Evolutionary conservation across 2,113 vertebrate genomes (phyloP).

Genomic region (Hippocampus guttulatus): DNA sequence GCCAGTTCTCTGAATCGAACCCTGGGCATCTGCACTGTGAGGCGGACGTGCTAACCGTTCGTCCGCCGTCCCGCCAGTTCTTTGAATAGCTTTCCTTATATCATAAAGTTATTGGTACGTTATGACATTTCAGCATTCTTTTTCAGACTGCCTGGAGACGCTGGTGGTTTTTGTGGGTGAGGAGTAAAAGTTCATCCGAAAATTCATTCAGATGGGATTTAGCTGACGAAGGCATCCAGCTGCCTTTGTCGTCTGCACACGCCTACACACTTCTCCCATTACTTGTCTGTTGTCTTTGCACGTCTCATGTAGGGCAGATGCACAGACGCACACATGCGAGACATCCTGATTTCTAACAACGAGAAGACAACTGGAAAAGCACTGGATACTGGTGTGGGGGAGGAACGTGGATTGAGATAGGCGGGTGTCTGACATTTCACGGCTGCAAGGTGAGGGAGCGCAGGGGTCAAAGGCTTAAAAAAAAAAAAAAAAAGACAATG

Average conservation of each 20-base stretch:
- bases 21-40: no score
- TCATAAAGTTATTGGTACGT: not conserved
- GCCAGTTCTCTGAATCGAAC: no score
- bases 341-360: conserved; percentile 1
- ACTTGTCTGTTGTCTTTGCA: conserved; percentile 50
- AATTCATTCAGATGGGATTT: conserved; percentile 37
- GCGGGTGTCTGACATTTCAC: conserved; percentile 43
- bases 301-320: conserved; percentile 50
- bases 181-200: conserved; percentile 28
- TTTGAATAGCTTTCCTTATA: not conserved
- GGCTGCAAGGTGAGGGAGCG: conserved; percentile 39
- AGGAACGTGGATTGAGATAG: conserved; percentile 15
- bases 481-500: conserved; percentile 12
- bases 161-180: conserved; percentile 47
- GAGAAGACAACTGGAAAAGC: conserved; percentile 1
- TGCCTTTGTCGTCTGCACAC: conserved; percentile 39
- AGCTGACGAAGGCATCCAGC: conserved; percentile 33
- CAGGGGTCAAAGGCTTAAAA: conserved; percentile 42
- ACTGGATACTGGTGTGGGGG: conserved; percentile 1
- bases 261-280: conserved; percentile 44
- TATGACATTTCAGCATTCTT: conserved; percentile 16
- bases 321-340: not conserved
- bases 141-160: conserved; percentile 20
- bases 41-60: no score
- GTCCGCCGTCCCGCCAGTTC: not conserved